Conservation (phyloP, 2,888 invertebrate species). For the Caenorhabditis sulstoni region DNA sequence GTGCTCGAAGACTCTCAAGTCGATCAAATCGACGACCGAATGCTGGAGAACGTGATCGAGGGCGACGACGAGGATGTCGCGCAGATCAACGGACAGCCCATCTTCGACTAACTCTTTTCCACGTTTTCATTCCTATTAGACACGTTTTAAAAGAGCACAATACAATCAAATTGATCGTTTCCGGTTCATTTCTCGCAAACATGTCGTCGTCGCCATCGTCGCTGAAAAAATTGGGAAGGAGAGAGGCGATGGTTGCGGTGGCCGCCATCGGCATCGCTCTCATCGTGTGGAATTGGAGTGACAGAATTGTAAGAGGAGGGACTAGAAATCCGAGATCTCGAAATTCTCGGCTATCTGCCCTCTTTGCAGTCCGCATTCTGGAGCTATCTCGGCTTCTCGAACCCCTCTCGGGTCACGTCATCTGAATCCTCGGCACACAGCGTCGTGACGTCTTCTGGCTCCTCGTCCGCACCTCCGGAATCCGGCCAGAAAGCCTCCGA, state of each 20-base stretch:
- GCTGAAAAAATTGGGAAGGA: conserved; percentile 17
- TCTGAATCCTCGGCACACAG: no score
- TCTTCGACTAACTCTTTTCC: conserved; percentile 42
- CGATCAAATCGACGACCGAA: conserved; percentile 16
- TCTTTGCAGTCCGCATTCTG: conserved; percentile 11
- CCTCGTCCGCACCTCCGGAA: conserved; percentile 1
- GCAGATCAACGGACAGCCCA: conserved; percentile 44
- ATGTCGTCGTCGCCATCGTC: conserved; percentile 12
- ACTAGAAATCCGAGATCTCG: neutral
- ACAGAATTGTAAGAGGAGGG: conserved; percentile 22
- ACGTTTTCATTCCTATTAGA: neutral
- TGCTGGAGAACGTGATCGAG: conserved; percentile 14
- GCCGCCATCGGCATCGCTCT: conserved; percentile 40
- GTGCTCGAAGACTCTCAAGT: conserved; percentile 14
- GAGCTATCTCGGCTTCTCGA: conserved; percentile 8
- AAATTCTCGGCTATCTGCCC: neutral
- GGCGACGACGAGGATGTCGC: conserved; percentile 21
- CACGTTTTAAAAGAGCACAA: no score
- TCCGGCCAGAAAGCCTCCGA: neutral
- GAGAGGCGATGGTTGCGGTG: conserved; percentile 27
- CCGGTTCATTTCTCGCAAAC: neutral
- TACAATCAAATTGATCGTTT: no score
- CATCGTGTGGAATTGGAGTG: conserved; percentile 42
- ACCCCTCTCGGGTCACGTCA: neutral
- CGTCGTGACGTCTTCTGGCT: neutral